phyloP scores from a whole-genome alignment of 2,113 vertebrate genomes.

The Cacatua alba region DNA sequence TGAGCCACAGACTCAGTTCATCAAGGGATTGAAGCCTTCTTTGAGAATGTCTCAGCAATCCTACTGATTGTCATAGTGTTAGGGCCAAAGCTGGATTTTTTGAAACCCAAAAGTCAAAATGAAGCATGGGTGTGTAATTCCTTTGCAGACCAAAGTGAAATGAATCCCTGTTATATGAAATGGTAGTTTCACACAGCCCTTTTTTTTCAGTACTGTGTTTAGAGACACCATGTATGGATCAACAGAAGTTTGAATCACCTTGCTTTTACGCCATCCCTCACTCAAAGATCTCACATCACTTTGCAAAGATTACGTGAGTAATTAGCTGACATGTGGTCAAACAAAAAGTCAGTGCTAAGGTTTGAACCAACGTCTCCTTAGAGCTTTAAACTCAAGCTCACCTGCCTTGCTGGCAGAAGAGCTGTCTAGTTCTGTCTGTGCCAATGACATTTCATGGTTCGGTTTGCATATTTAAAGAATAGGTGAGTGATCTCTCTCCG shows the following conservation, averaged over 20 bases:
- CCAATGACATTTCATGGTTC: conserved; percentile 39
- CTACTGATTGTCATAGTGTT: neutral
- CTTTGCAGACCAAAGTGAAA: neutral
- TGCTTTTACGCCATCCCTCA: neutral
- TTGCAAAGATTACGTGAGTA: neutral
- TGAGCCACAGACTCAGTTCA: neutral
- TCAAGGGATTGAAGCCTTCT: neutral
- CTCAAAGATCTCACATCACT: neutral
- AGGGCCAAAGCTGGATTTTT: neutral
- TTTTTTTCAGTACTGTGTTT: neutral
- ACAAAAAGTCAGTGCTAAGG: neutral
- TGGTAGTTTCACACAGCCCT: neutral
- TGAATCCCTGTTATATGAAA: neutral
- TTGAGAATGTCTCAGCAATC: neutral
- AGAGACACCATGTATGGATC: neutral
- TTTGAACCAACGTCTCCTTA: neutral
- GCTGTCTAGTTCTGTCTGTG: conserved; percentile 17
- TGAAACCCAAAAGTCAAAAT: neutral
- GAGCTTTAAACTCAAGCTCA: conserved; percentile 2
- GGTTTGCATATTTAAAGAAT: conserved; percentile 49
- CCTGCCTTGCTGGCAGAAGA: neutral
- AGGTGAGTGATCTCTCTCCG: conserved; percentile 51
- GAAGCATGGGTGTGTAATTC: neutral
- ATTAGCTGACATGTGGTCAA: conserved; percentile 9
- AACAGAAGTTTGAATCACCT: neutral